Conservation (phyloP, 2,113 vertebrate genomes). For the Grantiella picta region DNA sequence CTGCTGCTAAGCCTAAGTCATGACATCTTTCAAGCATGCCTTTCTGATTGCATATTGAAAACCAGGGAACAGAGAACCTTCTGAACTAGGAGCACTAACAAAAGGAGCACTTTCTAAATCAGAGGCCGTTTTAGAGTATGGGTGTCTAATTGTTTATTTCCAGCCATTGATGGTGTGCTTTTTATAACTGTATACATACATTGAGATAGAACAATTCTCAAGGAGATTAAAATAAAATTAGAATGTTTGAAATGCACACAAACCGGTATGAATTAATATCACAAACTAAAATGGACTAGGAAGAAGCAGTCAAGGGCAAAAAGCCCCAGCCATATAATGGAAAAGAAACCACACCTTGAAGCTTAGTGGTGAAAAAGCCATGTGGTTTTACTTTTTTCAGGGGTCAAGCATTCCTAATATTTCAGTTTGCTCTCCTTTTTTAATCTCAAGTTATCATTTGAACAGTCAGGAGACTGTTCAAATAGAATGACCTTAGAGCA, state of each 20-base stretch:
- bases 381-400: not conserved
- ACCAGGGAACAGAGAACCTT: not conserved
- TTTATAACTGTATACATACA: not conserved
- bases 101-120: not conserved
- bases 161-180: not conserved
- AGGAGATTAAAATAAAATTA: not conserved
- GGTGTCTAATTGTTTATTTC: not conserved
- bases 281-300: not conserved
- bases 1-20: not conserved
- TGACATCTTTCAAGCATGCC: not conserved
- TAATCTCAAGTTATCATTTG: not conserved
- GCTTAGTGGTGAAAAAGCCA: not conserved
- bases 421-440: not conserved
- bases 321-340: not conserved
- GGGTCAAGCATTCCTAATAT: not conserved
- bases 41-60: slow-evolving; percentile 12
- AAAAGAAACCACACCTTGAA: not conserved
- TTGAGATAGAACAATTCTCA: not conserved
- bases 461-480: not conserved
- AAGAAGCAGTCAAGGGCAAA: not conserved
- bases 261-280: not conserved
- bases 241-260: not conserved
- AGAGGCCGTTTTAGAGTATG: not conserved
- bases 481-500: not conserved
- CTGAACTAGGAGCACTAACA: not conserved